Percentiles rank a stretch among this genome's conserved stretches.
These are phyloP conservation scores for Semnopithecus entellus DNA, from an alignment of 2,113 vertebrate species.

Conservation along the genomic window DNA sequence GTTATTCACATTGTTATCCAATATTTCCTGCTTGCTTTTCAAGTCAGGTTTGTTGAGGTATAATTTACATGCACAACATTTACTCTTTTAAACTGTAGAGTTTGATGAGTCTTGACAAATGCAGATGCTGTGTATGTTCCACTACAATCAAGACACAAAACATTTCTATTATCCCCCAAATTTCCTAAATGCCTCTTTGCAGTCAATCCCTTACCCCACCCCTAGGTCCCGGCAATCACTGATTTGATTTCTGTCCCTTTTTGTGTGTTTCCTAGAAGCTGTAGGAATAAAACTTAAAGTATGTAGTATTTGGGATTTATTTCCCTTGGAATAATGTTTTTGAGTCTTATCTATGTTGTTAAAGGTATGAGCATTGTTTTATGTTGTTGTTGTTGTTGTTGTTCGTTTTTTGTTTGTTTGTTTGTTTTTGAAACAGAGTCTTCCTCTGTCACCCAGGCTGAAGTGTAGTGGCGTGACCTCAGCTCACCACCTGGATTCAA, in stretches of 20 bases:
- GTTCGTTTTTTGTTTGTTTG: too few relatives aligned
- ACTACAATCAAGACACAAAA: neutral
- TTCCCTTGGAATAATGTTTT: slow-evolving; percentile 2
- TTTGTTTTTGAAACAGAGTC: too few relatives aligned
- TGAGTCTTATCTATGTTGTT: neutral
- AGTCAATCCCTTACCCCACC: neutral
- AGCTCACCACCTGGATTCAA: too few relatives aligned
- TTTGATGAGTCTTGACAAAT: neutral
- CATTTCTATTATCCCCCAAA: neutral
- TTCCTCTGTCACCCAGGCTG: too few relatives aligned
- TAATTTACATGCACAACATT: neutral
- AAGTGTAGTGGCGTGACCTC: too few relatives aligned
- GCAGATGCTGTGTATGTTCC: neutral
- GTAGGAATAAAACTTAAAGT: neutral
- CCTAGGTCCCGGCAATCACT: neutral
- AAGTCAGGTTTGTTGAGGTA: neutral
- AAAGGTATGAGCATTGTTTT: neutral
- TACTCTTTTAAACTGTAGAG: neutral
- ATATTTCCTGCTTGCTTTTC: too few relatives aligned
- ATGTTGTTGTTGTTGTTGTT: too few relatives aligned
- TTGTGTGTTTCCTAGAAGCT: neutral
- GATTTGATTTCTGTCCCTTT: neutral
- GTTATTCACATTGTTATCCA: too few relatives aligned
- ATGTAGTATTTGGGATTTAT: neutral
- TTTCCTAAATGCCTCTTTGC: neutral